Conservation (phyloP, 2,797 vertebrate species). For the Champsocephalus esox region DNA sequence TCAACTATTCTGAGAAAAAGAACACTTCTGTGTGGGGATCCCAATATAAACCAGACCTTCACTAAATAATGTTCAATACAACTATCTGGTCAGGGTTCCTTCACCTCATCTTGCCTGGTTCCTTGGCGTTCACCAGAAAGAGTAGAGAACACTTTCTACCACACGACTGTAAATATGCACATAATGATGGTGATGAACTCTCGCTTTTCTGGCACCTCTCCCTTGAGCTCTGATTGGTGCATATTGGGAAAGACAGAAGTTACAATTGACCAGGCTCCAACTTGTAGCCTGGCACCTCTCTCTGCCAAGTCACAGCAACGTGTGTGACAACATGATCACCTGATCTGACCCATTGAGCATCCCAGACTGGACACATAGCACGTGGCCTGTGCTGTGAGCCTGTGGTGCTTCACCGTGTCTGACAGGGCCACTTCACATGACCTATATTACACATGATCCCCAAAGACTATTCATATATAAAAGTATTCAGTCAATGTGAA, state of each 20-base stretch:
- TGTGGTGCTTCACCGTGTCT: not conserved
- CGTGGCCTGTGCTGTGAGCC: not conserved
- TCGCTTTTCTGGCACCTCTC: constrained; percentile 2
- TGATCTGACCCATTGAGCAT: not conserved
- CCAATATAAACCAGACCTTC: not conserved
- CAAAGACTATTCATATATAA: too few relatives aligned
- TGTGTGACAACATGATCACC: not conserved
- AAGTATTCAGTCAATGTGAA: not conserved
- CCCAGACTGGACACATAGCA: not conserved
- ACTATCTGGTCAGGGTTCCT: not conserved
- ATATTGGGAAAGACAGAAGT: not conserved
- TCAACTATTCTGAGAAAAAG: too few relatives aligned
- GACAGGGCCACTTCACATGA: too few relatives aligned
- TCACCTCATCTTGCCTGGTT: not conserved
- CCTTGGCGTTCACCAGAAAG: not conserved
- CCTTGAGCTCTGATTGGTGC: not conserved
- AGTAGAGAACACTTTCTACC: not conserved
- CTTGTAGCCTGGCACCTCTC: not conserved
- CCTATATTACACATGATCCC: not conserved
- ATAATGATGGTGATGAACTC: not conserved
- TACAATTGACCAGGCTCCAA: not conserved
- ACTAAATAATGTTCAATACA: not conserved
- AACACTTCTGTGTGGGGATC: too few relatives aligned
- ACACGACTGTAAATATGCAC: not conserved
- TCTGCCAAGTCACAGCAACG: not conserved